A percentile compares a stretch with the other conserved stretches of the same genome.
These are phyloP conservation scores for Paratilapia polleni DNA, from an alignment of 2,113 vertebrate species.

Conservation along the genomic window DNA sequence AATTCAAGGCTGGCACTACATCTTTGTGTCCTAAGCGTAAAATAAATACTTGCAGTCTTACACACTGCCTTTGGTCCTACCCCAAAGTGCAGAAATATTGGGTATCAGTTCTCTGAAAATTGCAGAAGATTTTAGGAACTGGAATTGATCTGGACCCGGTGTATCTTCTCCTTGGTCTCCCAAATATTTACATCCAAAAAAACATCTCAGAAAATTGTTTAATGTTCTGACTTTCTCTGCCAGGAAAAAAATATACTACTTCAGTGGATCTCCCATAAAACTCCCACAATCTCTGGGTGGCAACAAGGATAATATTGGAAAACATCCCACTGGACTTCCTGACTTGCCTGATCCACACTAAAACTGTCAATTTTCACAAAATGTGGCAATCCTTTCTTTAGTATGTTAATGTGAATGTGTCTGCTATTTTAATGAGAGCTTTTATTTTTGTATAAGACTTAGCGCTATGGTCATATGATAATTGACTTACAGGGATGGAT, in stretches of 20 bases:
- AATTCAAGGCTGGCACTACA: not conserved
- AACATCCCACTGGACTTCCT: fast-evolving
- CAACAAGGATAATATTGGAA: not conserved
- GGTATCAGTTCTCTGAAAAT: not conserved
- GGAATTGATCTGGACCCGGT: not conserved
- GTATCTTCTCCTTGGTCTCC: not conserved
- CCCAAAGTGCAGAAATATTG: not conserved
- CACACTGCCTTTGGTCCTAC: not conserved
- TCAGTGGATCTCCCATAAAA: not conserved
- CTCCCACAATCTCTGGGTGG: not conserved
- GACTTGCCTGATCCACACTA: not conserved
- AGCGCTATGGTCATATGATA: too few species aligned
- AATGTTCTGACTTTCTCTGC: not conserved
- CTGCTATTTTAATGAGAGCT: not conserved
- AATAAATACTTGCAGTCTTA: not conserved
- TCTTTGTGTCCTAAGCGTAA: not conserved
- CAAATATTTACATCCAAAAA: not conserved
- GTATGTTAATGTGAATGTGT: too few species aligned
- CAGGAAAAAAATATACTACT: not conserved
- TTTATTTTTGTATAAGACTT: too few species aligned
- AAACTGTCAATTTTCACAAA: too few species aligned
- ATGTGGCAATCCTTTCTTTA: too few species aligned
- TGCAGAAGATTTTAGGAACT: not conserved
- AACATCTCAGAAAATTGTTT: not conserved
- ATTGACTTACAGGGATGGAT: too few species aligned